Percentiles rank a stretch among this genome's conserved stretches.
Evolutionary conservation across 2,888 invertebrate species (phyloP).

Genomic region (Mayetiola destructor): DNA sequence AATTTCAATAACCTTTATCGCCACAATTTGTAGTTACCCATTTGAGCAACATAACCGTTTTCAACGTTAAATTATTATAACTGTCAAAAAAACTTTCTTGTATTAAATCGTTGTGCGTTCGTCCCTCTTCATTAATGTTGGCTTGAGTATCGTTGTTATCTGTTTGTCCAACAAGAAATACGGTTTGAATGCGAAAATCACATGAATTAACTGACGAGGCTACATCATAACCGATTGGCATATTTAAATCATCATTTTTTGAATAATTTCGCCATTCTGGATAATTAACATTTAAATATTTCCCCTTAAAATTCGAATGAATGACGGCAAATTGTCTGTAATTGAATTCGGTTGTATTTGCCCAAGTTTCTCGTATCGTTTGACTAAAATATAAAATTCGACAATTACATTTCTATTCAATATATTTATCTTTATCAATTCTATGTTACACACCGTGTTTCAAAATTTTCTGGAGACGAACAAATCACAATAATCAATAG

Average conservation of each 20-base stretch:
- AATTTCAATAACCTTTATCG: constrained; percentile 30
- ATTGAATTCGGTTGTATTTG: constrained; percentile 32
- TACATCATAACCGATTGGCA: background rate
- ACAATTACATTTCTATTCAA: background rate
- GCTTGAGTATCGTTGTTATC: constrained; percentile 42
- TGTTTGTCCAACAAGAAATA: constrained; percentile 29
- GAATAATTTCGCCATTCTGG: constrained; percentile 24
- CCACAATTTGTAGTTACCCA: constrained; percentile 57
- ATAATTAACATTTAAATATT: constrained; percentile 27
- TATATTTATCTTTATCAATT: background rate
- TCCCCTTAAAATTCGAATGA: constrained; percentile 27
- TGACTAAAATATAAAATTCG: constrained; percentile 23
- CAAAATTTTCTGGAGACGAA: constrained; percentile 54
- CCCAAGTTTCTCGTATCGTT: constrained; percentile 35
- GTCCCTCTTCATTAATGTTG: constrained; percentile 49
- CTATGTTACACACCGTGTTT: constrained; percentile 42
- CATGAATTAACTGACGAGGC: constrained; percentile 20
- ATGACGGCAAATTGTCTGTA: constrained; percentile 29
- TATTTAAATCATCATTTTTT: constrained; percentile 15
- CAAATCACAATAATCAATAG: constrained; percentile 61
- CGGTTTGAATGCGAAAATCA: constrained; percentile 24
- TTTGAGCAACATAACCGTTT: constrained; percentile 72
- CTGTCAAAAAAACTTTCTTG: constrained; percentile 72
- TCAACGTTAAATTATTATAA: constrained; percentile 74
- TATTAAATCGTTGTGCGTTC: constrained; percentile 57